A percentile compares a stretch with the other conserved stretches of the same genome.
These are phyloP conservation scores for Trogon surrucura DNA, from an alignment of 2,113 vertebrate genomes.

Conservation along the genomic window DNA sequence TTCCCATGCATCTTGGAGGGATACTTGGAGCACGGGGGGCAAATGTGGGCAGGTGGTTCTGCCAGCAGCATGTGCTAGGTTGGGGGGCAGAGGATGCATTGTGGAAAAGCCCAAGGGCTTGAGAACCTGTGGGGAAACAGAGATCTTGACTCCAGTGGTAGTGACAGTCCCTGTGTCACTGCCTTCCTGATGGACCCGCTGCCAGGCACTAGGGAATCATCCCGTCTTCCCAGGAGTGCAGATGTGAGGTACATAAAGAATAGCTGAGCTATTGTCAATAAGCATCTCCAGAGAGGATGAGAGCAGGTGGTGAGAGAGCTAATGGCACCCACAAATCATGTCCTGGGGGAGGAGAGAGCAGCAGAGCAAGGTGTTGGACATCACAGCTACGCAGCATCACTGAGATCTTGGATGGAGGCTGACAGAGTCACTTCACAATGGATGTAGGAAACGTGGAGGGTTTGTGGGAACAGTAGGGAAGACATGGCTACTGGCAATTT, in stretches of 20 bases:
- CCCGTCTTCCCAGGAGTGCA: rapidly evolving
- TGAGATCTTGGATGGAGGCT: neutral
- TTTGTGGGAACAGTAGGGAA: neutral
- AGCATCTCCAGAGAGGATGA: neutral
- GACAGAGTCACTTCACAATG: neutral
- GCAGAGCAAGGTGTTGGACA: neutral
- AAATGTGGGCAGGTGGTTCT: neutral
- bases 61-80: neutral
- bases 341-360: neutral
- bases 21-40: neutral
- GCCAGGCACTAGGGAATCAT: neutral
- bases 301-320: neutral
- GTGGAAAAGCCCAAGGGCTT: neutral
- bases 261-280: neutral
- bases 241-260: neutral
- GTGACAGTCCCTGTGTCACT: neutral
- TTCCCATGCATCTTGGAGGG: neutral
- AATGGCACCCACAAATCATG: rapidly evolving
- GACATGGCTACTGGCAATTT: neutral
- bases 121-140: neutral
- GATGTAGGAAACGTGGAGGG: neutral
- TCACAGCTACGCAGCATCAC: neutral
- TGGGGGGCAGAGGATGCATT: neutral
- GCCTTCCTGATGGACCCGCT: neutral
- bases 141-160: neutral